Conservation (phyloP, 2,797 vertebrate genomes). For the Phalloptychus januarius region DNA sequence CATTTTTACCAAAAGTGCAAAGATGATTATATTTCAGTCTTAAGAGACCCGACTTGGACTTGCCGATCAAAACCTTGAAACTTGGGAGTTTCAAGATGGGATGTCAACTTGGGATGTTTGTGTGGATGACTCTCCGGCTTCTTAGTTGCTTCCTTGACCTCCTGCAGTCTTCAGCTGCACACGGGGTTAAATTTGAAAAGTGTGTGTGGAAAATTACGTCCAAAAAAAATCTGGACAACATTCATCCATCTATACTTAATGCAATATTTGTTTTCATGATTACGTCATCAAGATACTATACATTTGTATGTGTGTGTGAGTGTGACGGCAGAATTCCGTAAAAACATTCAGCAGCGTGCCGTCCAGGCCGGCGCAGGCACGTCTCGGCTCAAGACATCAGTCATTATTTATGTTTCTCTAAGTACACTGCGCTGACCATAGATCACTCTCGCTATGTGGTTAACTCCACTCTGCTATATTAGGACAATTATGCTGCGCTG, state of each 20-base stretch:
- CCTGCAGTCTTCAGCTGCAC: slow-evolving; percentile 32
- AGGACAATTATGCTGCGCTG: slow-evolving; percentile 48
- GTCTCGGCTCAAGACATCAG: slow-evolving; percentile 54
- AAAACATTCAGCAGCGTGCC: slow-evolving; percentile 34
- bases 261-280: neutral
- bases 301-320: neutral
- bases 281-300: slow-evolving; percentile 19
- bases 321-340: slow-evolving; percentile 14
- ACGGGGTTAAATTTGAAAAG: slow-evolving; percentile 15
- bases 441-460: slow-evolving; percentile 60
- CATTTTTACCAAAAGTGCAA: too few relatives aligned
- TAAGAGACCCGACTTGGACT: neutral
- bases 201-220: slow-evolving; percentile 4
- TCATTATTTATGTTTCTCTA: slow-evolving; percentile 62
- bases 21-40: neutral
- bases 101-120: too few relatives aligned
- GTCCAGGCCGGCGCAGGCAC: slow-evolving; percentile 50
- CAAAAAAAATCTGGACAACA: neutral
- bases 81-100: too few relatives aligned
- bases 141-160: neutral
- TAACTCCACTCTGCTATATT: slow-evolving; percentile 46
- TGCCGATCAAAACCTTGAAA: neutral
- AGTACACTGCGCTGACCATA: slow-evolving; percentile 56
- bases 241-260: neutral
- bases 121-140: neutral